Evolutionary conservation across 2,888 invertebrate species (phyloP).

Genomic region (Tetramorium bicarinatum): DNA sequence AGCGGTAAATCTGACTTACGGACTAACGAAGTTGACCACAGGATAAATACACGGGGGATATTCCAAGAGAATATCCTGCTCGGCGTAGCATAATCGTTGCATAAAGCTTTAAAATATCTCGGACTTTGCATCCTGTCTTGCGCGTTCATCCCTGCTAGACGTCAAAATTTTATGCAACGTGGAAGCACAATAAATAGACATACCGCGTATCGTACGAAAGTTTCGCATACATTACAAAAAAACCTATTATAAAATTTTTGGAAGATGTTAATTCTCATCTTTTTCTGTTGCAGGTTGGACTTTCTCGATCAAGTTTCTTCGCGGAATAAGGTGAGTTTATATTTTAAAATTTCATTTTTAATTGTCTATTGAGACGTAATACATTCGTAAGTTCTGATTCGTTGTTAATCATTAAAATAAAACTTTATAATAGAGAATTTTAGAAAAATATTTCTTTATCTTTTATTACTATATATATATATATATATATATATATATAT

Average conservation of each 20-base stretch:
- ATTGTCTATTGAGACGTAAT: constrained; percentile 1
- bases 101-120: constrained; percentile 54
- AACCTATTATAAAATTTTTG: neutral
- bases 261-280: neutral
- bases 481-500: too few relatives aligned
- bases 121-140: constrained; percentile 46
- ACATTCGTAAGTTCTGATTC: neutral
- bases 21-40: constrained; percentile 63
- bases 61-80: constrained; percentile 56
- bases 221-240: neutral
- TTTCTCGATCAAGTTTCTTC: neutral
- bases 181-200: neutral
- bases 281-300: constrained; percentile 40
- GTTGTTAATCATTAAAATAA: neutral
- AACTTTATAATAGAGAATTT: neutral
- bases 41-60: constrained; percentile 61
- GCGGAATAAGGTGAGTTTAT: constrained; percentile 34
- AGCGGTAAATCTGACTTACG: constrained; percentile 56
- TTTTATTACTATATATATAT: too few relatives aligned
- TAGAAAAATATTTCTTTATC: neutral
- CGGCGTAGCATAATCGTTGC: constrained; percentile 40
- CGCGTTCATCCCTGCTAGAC: neutral
- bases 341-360: neutral
- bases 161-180: neutral
- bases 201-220: neutral